phyloP scores from a whole-genome alignment of 2,797 vertebrate species.

The Knipowitschia caucasica region DNA sequence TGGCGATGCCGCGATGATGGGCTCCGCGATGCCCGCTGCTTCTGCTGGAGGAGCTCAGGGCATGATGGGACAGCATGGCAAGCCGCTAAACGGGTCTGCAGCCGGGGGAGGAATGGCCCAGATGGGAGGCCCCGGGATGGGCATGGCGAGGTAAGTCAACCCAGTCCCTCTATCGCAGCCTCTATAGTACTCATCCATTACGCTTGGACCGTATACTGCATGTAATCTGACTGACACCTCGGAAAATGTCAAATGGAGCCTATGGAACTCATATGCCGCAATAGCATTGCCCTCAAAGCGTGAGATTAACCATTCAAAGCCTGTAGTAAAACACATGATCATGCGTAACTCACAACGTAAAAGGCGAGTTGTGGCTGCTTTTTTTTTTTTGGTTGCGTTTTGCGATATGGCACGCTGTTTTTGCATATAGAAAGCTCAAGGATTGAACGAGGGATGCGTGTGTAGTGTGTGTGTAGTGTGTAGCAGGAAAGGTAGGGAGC shows the following conservation, averaged over 20 bases:
- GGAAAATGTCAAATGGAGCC: not conserved
- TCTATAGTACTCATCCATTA: not conserved
- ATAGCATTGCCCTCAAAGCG: not conserved
- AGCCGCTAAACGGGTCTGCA: slow-evolving; percentile 78
- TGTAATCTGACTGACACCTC: not conserved
- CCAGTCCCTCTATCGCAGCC: not conserved
- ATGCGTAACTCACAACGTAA: slow-evolving; percentile 4
- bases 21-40: slow-evolving; percentile 62
- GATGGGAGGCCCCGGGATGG: slow-evolving; percentile 71
- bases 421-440: not conserved
- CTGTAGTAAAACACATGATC: not conserved
- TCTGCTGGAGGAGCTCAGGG: slow-evolving; percentile 64
- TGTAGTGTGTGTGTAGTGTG: not conserved
- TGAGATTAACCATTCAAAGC: not conserved
- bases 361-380: not conserved
- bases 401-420: not conserved
- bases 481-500: not conserved
- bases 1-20: slow-evolving; percentile 71
- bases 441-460: not conserved
- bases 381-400: not conserved
- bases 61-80: slow-evolving; percentile 72
- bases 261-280: not conserved
- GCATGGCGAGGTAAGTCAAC: slow-evolving; percentile 69
- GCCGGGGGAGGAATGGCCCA: slow-evolving; percentile 73
- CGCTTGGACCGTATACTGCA: too few relatives aligned